These are phyloP conservation scores for Otocyon megalotis DNA, from an alignment of 2,113 vertebrate genomes.

Conservation along the genomic window DNA sequence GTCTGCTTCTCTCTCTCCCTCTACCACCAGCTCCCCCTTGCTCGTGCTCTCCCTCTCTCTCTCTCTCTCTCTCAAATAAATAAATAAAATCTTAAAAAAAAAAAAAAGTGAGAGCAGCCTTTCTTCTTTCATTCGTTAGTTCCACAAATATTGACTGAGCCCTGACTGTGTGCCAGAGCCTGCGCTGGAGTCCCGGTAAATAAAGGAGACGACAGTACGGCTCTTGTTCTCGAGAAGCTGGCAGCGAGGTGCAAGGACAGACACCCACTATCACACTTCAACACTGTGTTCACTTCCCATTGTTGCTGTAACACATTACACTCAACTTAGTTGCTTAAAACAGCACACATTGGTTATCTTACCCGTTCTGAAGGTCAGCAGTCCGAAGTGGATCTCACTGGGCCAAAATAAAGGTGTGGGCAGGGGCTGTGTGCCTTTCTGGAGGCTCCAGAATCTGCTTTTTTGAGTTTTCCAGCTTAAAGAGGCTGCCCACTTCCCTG, in stretches of 20 bases:
- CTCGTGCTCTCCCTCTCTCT: too few species aligned
- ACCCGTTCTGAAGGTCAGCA: background rate
- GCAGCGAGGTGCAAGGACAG: background rate
- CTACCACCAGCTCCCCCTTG: too few species aligned
- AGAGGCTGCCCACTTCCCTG: background rate
- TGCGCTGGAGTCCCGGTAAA: background rate
- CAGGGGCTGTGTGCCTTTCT: background rate
- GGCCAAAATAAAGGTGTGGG: slow-evolving; percentile 10
- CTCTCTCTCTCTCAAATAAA: too few species aligned
- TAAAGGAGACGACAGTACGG: background rate
- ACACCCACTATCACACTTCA: background rate
- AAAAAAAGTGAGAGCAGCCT: background rate
- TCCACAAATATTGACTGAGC: slow-evolving; percentile 36
- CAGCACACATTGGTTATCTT: background rate
- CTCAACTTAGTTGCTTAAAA: background rate
- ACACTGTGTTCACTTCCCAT: background rate
- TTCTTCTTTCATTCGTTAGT: background rate
- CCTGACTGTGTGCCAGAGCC: background rate
- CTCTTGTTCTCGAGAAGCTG: background rate
- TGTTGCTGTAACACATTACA: background rate
- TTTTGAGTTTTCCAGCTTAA: background rate
- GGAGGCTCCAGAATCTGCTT: background rate
- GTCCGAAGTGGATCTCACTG: background rate
- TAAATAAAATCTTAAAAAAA: too few species aligned
- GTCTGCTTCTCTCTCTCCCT: too few species aligned